Evolutionary conservation across 2,888 invertebrate species (phyloP).

Genomic region (Clivina fossor): DNA sequence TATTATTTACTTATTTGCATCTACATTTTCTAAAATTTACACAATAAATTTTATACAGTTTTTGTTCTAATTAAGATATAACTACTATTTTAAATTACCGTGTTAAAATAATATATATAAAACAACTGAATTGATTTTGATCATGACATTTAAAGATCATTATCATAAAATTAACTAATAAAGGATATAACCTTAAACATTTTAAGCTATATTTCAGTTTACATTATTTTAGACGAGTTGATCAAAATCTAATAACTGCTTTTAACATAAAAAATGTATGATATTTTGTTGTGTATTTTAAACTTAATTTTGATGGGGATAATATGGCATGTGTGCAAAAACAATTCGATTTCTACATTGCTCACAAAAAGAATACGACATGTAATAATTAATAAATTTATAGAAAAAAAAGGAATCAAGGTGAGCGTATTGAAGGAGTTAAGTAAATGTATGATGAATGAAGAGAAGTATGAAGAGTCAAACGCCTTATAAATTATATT

Average conservation of each 20-base stretch:
- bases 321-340: slow-evolving; percentile 21
- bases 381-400: slow-evolving; percentile 10
- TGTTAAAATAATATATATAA: too few species aligned
- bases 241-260: slow-evolving; percentile 1
- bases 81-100: too few species aligned
- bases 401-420: slow-evolving; percentile 3
- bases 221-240: not conserved
- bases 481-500: slow-evolving; percentile 26
- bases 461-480: slow-evolving; percentile 14
- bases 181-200: not conserved
- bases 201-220: slow-evolving; percentile 5
- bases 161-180: not conserved
- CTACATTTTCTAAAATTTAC: too few species aligned
- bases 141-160: too few species aligned
- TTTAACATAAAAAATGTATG: not conserved
- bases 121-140: too few species aligned
- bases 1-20: too few species aligned
- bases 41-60: too few species aligned
- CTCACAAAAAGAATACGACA: slow-evolving; percentile 12
- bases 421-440: not conserved
- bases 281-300: too few species aligned
- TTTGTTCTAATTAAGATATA: too few species aligned
- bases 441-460: not conserved
- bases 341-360: slow-evolving; percentile 14
- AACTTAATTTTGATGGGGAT: slow-evolving; percentile 25